Evolutionary conservation across 2,888 invertebrate species (phyloP).

Genomic region (Prostheceraeus crozeri): DNA sequence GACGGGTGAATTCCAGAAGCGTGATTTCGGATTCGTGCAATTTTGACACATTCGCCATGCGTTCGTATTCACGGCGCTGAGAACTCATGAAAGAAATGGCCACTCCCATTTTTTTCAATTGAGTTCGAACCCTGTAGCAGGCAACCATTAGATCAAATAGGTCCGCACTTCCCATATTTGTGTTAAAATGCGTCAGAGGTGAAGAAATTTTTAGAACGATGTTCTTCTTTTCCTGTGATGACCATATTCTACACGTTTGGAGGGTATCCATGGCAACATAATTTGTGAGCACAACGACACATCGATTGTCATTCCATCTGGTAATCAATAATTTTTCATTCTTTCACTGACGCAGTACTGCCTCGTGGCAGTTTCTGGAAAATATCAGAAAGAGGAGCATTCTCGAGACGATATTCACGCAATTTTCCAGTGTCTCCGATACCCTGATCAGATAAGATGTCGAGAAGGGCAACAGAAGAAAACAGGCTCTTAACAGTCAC

Average conservation of each 20-base stretch:
- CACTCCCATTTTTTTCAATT: no score
- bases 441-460: conserved; percentile 28
- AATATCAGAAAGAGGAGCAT: conserved; percentile 26
- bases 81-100: no score
- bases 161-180: conserved; percentile 37
- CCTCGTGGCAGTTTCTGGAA: conserved; percentile 1
- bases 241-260: conserved; percentile 3
- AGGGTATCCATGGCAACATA: conserved; percentile 13
- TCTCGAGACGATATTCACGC: conserved; percentile 23
- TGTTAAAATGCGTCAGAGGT: conserved; percentile 32
- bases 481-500: conserved; percentile 40
- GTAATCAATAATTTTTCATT: conserved; percentile 35
- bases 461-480: conserved; percentile 30
- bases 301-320: conserved; percentile 36
- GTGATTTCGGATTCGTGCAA: no score
- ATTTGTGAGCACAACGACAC: conserved; percentile 30
- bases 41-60: no score
- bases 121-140: no score
- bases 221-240: not conserved
- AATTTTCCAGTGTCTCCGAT: conserved; percentile 37
- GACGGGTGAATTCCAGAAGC: no score
- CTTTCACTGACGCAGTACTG: not conserved
- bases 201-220: conserved; percentile 26
- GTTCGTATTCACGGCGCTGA: no score
- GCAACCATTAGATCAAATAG: no score